Evolutionary conservation across 2,888 invertebrate species (phyloP), one percentile per base, ranked within the genome.

Genomic region (Protodeltote pygarga): DNA sequence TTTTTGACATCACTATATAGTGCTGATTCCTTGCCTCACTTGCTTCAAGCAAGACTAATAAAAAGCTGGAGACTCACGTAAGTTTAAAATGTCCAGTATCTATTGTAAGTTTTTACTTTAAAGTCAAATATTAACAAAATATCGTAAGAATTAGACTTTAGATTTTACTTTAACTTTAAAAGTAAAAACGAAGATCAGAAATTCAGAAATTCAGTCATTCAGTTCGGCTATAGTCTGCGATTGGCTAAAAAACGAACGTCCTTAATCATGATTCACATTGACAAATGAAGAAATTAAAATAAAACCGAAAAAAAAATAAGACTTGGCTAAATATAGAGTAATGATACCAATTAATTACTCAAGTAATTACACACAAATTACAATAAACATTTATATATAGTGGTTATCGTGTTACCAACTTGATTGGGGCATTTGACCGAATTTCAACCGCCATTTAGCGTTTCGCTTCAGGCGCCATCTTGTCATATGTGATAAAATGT

Each of bases 391-490:
- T 71, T 45, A 42, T 40, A 69, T 55, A 45, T 24, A 62, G 49
- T 65, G 39, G 58, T 67, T 65, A 67, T 42, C 65, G n/a, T 53
- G 59, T 67, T 57, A 51, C 21, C 3, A 38, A 13, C 38, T 15
- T 59, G 61, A 63, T 69, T 64, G 53, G 48, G 11, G 20, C 47
- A 35, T 69, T 57, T 73, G 75, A 72, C 71, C 73, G 67, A 77
- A 66, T 73, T 75, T 50, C 52, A 64, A 63, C 50, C 45, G 51
- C 60, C 48, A 72, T 72, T 81, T 76, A 81, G 73, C 65, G 62
- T 52, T 63, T 44, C 34, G 80, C 85, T 83, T 27, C 49, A 46
- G 83, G 84, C 77, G 58, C 66, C 65, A 71, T 71, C 78, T 76
- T 75, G 68, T 75, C 74, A 64, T 58, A 46, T 31, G 52, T 59